These are phyloP conservation scores for Drosophila navojoa DNA, from an alignment of 1,140 invertebrate genomes.

Conservation along the genomic window DNA sequence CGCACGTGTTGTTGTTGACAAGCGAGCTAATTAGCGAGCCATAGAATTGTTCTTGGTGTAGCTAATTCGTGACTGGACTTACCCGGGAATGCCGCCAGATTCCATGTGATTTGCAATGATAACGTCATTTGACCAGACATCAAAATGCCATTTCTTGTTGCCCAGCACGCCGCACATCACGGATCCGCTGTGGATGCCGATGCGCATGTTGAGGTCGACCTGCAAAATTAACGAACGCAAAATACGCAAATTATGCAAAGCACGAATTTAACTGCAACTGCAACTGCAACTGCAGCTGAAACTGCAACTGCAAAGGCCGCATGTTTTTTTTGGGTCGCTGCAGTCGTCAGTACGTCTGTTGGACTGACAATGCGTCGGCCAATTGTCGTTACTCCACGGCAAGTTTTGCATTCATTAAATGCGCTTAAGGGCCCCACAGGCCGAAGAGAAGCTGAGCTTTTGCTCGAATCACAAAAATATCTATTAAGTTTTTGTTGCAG, in stretches of 20 bases:
- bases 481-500: constrained; percentile 37
- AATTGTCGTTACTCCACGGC: constrained; percentile 57
- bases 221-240: constrained; percentile 76
- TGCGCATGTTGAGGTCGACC: constrained; percentile 97
- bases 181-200: constrained; percentile 97
- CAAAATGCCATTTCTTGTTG: constrained; percentile 98
- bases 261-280: constrained; percentile 19
- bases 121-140: constrained; percentile 99
- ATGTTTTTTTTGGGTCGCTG: constrained; percentile 24
- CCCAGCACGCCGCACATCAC: constrained; percentile 97
- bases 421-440: constrained; percentile 38
- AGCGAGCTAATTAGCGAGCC: background rate
- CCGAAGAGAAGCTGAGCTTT: constrained; percentile 1
- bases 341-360: constrained; percentile 4
- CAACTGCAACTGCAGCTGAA: background rate
- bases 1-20: constrained; percentile 25
- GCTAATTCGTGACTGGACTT: constrained; percentile 77
- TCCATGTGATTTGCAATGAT: constrained; percentile 99
- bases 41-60: background rate
- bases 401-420: constrained; percentile 36
- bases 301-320: constrained; percentile 17
- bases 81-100: constrained; percentile 96
- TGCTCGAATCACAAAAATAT: constrained; percentile 43
- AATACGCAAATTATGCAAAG: constrained; percentile 49
- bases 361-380: constrained; percentile 5